phyloP scores from a whole-genome alignment of 2,797 vertebrate species.

The Rachycentron canadum region DNA sequence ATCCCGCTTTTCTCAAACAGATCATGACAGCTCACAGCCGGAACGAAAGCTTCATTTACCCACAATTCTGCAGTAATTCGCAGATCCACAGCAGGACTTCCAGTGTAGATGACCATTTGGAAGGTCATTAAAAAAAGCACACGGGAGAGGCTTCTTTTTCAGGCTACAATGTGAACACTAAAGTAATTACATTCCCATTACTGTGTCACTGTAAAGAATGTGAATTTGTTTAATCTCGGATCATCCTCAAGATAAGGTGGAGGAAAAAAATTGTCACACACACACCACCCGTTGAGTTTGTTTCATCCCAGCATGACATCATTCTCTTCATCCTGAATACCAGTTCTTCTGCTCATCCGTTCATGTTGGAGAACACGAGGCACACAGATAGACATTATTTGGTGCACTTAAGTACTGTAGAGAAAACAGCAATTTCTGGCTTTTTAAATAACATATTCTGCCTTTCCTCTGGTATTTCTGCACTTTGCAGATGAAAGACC shows the following conservation, averaged over 20 bases:
- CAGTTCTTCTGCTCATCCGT: slow-evolving; percentile 3
- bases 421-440: background rate
- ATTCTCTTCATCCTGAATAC: slow-evolving; percentile 27
- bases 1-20: slow-evolving; percentile 73
- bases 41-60: slow-evolving; percentile 82
- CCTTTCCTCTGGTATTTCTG: background rate
- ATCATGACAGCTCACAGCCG: slow-evolving; percentile 82
- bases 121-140: slow-evolving; percentile 75
- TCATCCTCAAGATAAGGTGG: slow-evolving; percentile 37
- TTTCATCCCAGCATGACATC: slow-evolving; percentile 36
- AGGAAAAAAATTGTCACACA: slow-evolving; percentile 32
- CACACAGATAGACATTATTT: slow-evolving; percentile 22
- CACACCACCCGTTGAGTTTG: slow-evolving; percentile 35
- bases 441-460: slow-evolving; percentile 10
- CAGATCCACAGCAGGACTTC: slow-evolving; percentile 70
- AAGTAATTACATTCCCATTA: slow-evolving; percentile 51
- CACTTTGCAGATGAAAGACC: slow-evolving; percentile 1
- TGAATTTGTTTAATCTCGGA: slow-evolving; percentile 44
- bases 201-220: slow-evolving; percentile 36
- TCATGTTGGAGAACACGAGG: background rate
- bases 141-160: slow-evolving; percentile 28
- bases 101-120: slow-evolving; percentile 70
- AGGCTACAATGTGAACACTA: slow-evolving; percentile 18
- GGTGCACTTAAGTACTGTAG: background rate
- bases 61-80: slow-evolving; percentile 81